Evolutionary conservation across 1,140 invertebrate genomes (phyloP).

Genomic region (Drosophila rufa): DNA sequence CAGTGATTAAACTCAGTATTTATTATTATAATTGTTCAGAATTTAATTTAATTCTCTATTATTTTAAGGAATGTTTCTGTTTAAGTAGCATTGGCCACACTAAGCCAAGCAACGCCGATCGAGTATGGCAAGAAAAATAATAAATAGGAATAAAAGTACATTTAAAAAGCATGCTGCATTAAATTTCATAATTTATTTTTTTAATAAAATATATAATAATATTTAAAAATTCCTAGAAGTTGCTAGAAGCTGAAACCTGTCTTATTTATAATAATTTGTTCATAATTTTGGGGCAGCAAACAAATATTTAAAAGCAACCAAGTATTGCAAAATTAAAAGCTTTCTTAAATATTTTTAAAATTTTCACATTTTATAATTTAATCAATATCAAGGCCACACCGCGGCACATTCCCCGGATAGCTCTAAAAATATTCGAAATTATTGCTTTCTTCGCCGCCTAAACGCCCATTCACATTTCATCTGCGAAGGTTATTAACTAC

Average conservation of each 20-base stretch:
- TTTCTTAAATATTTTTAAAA: too few species aligned
- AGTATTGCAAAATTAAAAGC: neutral
- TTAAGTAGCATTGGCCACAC: neutral
- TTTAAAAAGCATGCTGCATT: too few species aligned
- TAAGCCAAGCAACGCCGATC: neutral
- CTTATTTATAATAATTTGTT: too few species aligned
- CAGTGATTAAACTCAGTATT: neutral
- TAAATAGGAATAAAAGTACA: too few species aligned
- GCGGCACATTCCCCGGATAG: neutral
- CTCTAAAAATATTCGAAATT: constrained; percentile 5
- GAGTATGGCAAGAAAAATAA: too few species aligned
- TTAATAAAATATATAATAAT: too few species aligned
- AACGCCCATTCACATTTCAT: constrained; percentile 22
- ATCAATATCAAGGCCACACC: neutral
- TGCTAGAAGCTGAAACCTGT: too few species aligned
- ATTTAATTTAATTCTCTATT: neutral
- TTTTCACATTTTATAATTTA: neutral
- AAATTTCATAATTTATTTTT: too few species aligned
- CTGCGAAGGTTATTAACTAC: constrained; percentile 21
- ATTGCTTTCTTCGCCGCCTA: constrained; percentile 2
- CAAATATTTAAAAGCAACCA: neutral
- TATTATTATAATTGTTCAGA: neutral
- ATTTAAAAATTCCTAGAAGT: too few species aligned
- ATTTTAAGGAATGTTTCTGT: neutral
- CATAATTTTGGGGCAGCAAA: neutral